Evolutionary conservation across 2,888 invertebrate species (phyloP).

Genomic region (Achlya flavicornis): DNA sequence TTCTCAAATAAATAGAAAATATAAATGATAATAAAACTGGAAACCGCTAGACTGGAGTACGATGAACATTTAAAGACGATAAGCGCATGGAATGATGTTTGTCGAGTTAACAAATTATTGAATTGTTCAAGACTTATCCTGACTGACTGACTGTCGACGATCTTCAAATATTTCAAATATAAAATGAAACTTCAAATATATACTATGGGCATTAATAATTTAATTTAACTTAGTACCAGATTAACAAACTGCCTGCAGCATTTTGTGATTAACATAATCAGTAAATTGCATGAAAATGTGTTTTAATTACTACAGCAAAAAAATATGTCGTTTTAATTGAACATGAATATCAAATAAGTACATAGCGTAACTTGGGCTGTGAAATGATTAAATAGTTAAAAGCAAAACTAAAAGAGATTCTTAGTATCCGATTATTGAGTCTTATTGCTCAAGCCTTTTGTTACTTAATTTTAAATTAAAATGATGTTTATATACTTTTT

Average conservation of each 20-base stretch:
- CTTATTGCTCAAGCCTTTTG: not conserved
- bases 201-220: too few relatives aligned
- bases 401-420: not conserved
- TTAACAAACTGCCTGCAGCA: not conserved
- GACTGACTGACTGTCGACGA: too few relatives aligned
- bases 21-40: too few relatives aligned
- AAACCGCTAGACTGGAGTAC: too few relatives aligned
- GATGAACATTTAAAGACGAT: too few relatives aligned
- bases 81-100: too few relatives aligned
- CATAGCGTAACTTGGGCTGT: not conserved
- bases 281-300: not conserved
- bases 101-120: too few relatives aligned
- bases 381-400: not conserved
- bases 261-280: not conserved
- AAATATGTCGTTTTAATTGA: not conserved
- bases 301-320: not conserved
- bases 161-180: too few relatives aligned
- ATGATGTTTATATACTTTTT: not conserved
- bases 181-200: too few relatives aligned
- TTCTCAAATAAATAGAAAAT: too few relatives aligned
- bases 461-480: not conserved
- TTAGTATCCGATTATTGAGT: not conserved
- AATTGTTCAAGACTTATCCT: too few relatives aligned
- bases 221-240: not conserved
- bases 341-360: not conserved